Conservation (phyloP, 2,888 invertebrate genomes). For the Drosophila barbarae region DNA sequence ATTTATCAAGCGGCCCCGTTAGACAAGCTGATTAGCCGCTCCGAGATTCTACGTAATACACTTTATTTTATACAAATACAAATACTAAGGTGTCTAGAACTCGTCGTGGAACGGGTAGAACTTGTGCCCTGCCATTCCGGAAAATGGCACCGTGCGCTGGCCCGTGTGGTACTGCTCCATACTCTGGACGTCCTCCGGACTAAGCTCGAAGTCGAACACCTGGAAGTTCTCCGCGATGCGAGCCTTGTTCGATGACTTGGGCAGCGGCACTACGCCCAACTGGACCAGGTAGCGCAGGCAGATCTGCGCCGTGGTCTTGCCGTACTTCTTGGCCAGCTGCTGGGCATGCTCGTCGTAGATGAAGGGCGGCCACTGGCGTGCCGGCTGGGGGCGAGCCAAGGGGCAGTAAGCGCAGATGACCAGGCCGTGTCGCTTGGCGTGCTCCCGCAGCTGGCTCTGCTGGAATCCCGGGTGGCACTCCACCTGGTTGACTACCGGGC, state of each 20-base stretch:
- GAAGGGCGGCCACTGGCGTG: conserved; percentile 81
- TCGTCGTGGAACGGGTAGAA: conserved; percentile 76
- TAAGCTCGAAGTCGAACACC: conserved; percentile 82
- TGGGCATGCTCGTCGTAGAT: conserved; percentile 79
- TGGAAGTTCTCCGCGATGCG: conserved; percentile 82
- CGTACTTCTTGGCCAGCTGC: conserved; percentile 82
- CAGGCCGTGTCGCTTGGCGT: conserved; percentile 84
- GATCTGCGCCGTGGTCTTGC: conserved; percentile 84
- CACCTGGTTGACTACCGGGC: conserved; percentile 78
- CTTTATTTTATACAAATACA: conserved; percentile 41
- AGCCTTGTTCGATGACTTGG: conserved; percentile 81
- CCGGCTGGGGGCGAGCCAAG: conserved; percentile 84
- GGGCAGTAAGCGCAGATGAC: conserved; percentile 87
- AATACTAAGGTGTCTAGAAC: conserved; percentile 57
- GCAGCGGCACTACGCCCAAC: conserved; percentile 81
- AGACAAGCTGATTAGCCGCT: conserved; percentile 40
- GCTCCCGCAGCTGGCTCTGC: conserved; percentile 82
- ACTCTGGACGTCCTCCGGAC: conserved; percentile 80
- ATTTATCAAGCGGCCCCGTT: conserved; percentile 50
- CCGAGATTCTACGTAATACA: conserved; percentile 26
- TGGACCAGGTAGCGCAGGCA: conserved; percentile 83
- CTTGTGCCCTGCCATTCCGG: conserved; percentile 73
- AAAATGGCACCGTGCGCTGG: conserved; percentile 74
- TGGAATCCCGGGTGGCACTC: conserved; percentile 79
- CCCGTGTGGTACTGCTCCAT: conserved; percentile 70